Evolutionary conservation across 2,113 vertebrate species (phyloP).

Genomic region (Sorex araneus): DNA sequence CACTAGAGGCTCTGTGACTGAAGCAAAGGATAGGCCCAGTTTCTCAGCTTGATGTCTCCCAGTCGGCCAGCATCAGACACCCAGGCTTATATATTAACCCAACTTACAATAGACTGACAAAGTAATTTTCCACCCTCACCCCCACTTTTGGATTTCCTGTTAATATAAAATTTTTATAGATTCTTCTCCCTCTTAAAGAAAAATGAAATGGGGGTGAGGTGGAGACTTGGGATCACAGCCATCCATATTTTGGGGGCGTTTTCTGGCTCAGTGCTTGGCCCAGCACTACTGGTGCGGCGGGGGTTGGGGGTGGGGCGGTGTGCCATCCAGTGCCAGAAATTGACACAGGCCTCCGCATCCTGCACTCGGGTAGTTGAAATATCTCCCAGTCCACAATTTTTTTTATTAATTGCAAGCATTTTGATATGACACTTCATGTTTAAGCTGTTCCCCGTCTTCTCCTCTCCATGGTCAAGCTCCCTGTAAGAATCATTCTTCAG

Average conservation of each 20-base stretch:
- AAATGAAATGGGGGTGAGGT: background rate
- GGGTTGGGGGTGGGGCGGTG: no score
- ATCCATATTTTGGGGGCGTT: no score
- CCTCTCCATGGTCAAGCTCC: background rate
- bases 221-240: no score
- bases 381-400: no score
- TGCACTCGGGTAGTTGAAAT: no score
- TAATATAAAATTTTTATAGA: background rate
- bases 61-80: background rate
- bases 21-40: background rate
- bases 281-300: no score
- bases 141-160: background rate
- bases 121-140: background rate
- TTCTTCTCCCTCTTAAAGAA: background rate
- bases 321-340: no score
- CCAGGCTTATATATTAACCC: slow-evolving; percentile 13
- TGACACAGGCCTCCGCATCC: no score
- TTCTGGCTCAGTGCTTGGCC: no score
- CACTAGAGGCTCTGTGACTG: background rate
- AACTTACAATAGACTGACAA: background rate
- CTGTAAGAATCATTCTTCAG: background rate
- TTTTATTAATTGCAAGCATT: background rate
- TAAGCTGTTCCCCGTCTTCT: background rate
- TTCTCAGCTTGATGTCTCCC: background rate
- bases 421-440: background rate